Evolutionary conservation across 2,888 invertebrate genomes (phyloP).

Genomic region (Cordilura impudica): DNA sequence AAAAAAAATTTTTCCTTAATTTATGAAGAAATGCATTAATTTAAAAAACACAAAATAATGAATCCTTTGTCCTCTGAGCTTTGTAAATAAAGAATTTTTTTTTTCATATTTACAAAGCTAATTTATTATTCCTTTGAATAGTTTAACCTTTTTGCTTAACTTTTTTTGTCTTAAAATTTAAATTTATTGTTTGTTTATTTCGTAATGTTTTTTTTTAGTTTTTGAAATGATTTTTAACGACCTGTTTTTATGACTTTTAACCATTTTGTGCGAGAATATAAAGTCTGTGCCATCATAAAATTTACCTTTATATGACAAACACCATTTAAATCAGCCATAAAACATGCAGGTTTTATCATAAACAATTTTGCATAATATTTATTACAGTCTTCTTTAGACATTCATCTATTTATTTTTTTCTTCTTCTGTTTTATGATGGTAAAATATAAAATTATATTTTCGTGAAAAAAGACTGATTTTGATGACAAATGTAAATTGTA

Average conservation of each 20-base stretch:
- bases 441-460: neutral
- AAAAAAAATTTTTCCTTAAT: no score
- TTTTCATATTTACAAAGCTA: no score
- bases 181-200: neutral
- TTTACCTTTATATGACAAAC: conserved; percentile 48
- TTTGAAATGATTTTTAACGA: conserved; percentile 37
- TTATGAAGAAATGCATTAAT: no score
- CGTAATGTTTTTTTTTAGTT: neutral
- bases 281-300: conserved; percentile 41
- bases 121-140: no score
- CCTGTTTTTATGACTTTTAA: conserved; percentile 43
- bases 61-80: no score
- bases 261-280: conserved; percentile 30
- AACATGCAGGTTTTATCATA: conserved; percentile 57
- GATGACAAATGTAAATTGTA: conserved; percentile 43
- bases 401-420: conserved; percentile 15
- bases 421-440: conserved; percentile 42
- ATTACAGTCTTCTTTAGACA: conserved; percentile 21
- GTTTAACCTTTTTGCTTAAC: neutral
- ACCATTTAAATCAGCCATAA: conserved; percentile 58
- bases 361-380: conserved; percentile 62
- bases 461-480: neutral
- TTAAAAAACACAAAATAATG: no score
- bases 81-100: no score
- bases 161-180: neutral